These are phyloP conservation scores for Rhadina sibilatrix DNA, from an alignment of 2,113 vertebrate species.

Conservation along the genomic window DNA sequence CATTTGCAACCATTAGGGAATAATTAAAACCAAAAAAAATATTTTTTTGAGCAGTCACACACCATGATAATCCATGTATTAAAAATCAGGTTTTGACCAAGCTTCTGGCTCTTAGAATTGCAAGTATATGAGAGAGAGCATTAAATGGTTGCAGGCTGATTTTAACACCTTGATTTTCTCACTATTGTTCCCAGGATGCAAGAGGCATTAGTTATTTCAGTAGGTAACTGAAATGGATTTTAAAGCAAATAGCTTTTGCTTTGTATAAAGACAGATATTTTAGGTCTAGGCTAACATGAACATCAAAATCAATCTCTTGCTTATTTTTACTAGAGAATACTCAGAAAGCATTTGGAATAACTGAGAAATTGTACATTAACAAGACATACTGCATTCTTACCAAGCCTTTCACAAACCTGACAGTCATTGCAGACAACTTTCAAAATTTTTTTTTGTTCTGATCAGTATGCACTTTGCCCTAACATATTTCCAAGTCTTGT, in stretches of 20 bases:
- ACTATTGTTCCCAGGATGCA: background rate
- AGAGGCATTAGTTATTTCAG: background rate
- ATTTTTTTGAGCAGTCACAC: background rate
- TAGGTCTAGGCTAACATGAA: background rate
- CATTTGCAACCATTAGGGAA: background rate
- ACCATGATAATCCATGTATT: background rate
- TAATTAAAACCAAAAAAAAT: background rate
- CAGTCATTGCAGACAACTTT: background rate
- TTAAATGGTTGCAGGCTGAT: background rate
- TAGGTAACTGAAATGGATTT: background rate
- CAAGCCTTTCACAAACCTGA: background rate
- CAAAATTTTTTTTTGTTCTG: background rate
- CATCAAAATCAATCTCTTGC: background rate
- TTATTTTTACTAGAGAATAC: background rate
- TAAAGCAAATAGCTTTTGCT: background rate
- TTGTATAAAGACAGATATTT: background rate
- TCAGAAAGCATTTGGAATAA: background rate
- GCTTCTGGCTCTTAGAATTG: background rate
- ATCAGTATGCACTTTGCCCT: background rate
- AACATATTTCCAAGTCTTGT: background rate
- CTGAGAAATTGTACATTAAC: background rate
- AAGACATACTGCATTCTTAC: background rate
- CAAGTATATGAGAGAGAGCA: background rate
- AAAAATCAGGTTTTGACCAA: background rate
- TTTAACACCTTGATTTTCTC: slow-evolving; percentile 12